Conservation (phyloP, 2,113 vertebrate genomes). For the Stigmatopora argus region DNA sequence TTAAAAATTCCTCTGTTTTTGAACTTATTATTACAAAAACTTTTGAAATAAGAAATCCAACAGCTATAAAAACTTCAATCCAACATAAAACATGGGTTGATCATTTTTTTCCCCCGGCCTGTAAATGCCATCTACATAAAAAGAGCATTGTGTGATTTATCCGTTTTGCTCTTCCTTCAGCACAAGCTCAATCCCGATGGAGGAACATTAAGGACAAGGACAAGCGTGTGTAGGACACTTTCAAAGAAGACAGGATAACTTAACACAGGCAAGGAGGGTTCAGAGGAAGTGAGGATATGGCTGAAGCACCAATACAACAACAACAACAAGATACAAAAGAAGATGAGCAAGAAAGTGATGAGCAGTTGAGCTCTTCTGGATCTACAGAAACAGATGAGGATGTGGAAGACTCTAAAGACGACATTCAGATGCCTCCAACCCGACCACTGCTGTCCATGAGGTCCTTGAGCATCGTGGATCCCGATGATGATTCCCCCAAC, state of each 20-base stretch:
- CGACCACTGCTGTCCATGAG: slow-evolving; percentile 54
- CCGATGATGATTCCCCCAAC: slow-evolving; percentile 90
- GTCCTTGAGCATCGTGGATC: slow-evolving; percentile 70
- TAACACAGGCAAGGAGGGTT: slow-evolving; percentile 7
- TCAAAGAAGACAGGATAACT: slow-evolving; percentile 35
- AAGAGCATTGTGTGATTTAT: not conserved
- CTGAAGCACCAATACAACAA: slow-evolving; percentile 72
- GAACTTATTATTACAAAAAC: too few relatives aligned
- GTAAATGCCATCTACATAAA: not conserved
- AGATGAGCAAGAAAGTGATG: not conserved
- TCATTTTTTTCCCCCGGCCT: not conserved
- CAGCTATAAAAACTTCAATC: too few relatives aligned
- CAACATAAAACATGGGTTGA: too few relatives aligned
- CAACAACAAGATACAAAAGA: slow-evolving; percentile 7
- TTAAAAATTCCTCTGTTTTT: too few relatives aligned
- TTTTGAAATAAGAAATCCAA: too few relatives aligned
- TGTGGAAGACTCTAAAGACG: slow-evolving; percentile 30
- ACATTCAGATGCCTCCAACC: not conserved
- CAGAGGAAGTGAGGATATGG: slow-evolving; percentile 65
- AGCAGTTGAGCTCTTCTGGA: slow-evolving; percentile 18
- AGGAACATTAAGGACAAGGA: slow-evolving; percentile 13
- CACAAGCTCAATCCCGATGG: slow-evolving; percentile 23
- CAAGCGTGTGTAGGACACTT: not conserved
- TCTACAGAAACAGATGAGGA: slow-evolving; percentile 22
- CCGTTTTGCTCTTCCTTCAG: slow-evolving; percentile 3